These are phyloP conservation scores for Eulimnadia texana DNA, from an alignment of 1,140 invertebrate species.

Conservation along the genomic window DNA sequence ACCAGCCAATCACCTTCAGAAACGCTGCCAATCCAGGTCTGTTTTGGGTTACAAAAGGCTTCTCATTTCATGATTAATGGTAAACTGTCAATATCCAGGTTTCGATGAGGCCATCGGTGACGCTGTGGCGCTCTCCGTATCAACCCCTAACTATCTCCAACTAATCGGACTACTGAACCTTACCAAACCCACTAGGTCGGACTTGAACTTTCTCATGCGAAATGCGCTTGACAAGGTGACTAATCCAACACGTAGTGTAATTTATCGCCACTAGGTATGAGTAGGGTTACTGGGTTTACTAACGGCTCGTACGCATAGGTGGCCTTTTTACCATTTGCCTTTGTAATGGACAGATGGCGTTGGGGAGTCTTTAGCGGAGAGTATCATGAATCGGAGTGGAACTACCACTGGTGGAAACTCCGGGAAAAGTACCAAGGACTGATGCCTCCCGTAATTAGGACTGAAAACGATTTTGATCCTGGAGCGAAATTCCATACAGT, in stretches of 20 bases:
- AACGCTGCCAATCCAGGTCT: conserved; percentile 82
- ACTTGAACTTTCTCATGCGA: conserved; percentile 77
- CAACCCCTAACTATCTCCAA: conserved; percentile 65
- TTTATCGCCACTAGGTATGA: neutral
- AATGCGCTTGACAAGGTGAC: conserved; percentile 74
- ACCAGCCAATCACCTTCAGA: conserved; percentile 67
- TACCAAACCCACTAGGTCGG: conserved; percentile 28
- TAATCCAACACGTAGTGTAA: neutral
- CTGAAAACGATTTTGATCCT: conserved; percentile 76
- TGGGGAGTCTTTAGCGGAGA: conserved; percentile 71
- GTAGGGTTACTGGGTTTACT: no score
- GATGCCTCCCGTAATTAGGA: conserved; percentile 67
- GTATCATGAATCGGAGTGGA: conserved; percentile 59
- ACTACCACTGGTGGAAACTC: conserved; percentile 76
- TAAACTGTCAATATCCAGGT: conserved; percentile 40
- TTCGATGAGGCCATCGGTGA: conserved; percentile 92
- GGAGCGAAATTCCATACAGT: conserved; percentile 82
- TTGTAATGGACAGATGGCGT: conserved; percentile 67
- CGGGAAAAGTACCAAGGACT: conserved; percentile 64
- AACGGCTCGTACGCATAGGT: no score
- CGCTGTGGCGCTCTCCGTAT: conserved; percentile 68
- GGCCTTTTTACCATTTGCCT: conserved; percentile 67
- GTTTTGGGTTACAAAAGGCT: conserved; percentile 3
- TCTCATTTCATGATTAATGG: neutral
- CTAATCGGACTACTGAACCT: conserved; percentile 59